Base-by-base conservation (phyloP, 1,140 invertebrate genomes). In the Drosophila jambulina region DNA sequence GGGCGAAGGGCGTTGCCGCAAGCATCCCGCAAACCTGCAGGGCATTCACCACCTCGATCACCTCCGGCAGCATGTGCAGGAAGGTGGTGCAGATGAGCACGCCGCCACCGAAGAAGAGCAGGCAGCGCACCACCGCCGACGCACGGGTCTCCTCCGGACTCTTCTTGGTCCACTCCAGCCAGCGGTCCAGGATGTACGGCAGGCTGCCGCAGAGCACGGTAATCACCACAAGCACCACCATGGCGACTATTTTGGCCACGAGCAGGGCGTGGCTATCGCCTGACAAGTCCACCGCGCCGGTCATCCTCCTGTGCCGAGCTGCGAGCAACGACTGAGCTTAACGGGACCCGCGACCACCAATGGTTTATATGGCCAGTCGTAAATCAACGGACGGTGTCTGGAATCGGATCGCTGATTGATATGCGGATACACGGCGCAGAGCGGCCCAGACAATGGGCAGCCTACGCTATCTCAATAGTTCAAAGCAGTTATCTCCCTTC, bases 21-120 rank as follows among this genome's bases (percentile, higher is more conserved):
- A 96, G 87, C 15, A 80, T 56, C 0, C 93, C 94, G 13, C 93
- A 90, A 91, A 92, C 92, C 80, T 95, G 93, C 23, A 96, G 90
- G 17, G 93, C 78, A 36, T 95, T 90, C 15, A 96, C 94, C 34
- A 94, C 94, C 86, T 97, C 96, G 57, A 95, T 94, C 0, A 98
- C 96, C 94, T 99, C 98, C 1, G 98, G 98, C 25, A 99, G 93
- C 70, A 99, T 93, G 93, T 99, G 98, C 57, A 98, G 93, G 80
- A 99, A 97, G 2, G 97, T 98, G 3, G 98, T 99, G 58, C 96
- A 96, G 53, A 99, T 94, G 10, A 99, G 94, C 2, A 99, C 97
- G 1, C 98, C 98, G 10, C 97, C 98, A 7, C 98, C 98, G 80
- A 98, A 97, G 75, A 96, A 97, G 32, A 98, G 93, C 4, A 98